Evolutionary conservation across 2,888 invertebrate species (phyloP), one percentile per base, ranked within the genome.

Genomic region (Melieria picta): DNA sequence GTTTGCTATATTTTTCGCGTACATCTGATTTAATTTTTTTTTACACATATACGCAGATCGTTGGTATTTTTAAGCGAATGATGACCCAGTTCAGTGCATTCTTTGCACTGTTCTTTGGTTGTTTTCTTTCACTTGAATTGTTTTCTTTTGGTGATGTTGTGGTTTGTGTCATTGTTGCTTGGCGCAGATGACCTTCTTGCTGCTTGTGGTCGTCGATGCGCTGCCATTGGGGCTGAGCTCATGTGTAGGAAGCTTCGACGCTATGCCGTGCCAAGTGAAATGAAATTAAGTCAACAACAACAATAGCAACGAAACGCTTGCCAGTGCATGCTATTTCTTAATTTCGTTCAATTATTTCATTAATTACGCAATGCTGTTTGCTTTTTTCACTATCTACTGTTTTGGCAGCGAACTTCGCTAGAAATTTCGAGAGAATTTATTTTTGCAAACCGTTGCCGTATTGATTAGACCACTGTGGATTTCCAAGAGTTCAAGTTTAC

Each of bases 311-410:
- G 30, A 30, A 30, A 30, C 30, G 3, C 30, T 30, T 30, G 30
- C 30, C 30, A 30, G 30, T 30, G 30, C 30, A 16, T 4, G 30
- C 42, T 52, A n/a, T 47, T 63, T 10, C 69, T 81, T 80, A 77
- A 80, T 80, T 80, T 75, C 73, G 64, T 71, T 16, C 76, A 80
- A 81, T 80, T 80, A 80, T 80, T 81, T 80, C 81, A 80, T 80
- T 81, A 76, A 76, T 81, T 52, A 52, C 52, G 52, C 6, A 52
- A 52, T 52, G 52, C 30, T 30, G 30, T 30, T 30, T 30, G 6
- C 13, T 52, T 7, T 11, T 52, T 52, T 52, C 52, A 9, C 13
- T 52, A 13, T 7, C 13, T 52, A 13, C 13, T 1, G 11, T 5
- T 52, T 52, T 7, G 50, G 7, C 7, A 10, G 6, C 13, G 11